A percentile compares a stretch with the other conserved stretches of the same genome.
phyloP scores from a whole-genome alignment of 30 jellyfish, hydroid and myxozoan genomes.

The Sanderia malayensis region DNA sequence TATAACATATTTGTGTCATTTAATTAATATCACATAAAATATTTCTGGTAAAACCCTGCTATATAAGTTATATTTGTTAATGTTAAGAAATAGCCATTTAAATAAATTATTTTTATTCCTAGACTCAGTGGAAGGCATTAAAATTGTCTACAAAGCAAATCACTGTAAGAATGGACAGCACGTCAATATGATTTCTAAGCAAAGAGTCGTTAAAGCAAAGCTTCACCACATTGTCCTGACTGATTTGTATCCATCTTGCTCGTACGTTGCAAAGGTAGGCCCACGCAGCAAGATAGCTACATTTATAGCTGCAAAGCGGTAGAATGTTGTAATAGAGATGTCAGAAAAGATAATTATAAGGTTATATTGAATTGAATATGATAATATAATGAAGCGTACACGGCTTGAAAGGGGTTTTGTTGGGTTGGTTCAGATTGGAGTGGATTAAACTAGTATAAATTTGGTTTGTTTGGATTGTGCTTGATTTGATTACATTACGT shows the following conservation, averaged over 20 bases:
- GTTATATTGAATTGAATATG: too few species aligned
- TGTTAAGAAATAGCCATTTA: not conserved
- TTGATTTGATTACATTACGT: not conserved
- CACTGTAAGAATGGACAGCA: slow-evolving; percentile 13
- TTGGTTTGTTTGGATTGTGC: not conserved
- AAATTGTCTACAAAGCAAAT: slow-evolving; percentile 14
- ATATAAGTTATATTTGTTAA: too few species aligned
- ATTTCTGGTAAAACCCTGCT: not conserved
- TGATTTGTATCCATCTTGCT: slow-evolving; percentile 49
- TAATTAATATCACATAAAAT: too few species aligned
- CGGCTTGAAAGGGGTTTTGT: too few species aligned
- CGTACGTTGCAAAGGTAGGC: slow-evolving; percentile 29
- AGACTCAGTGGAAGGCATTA: slow-evolving; percentile 38
- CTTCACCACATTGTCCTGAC: not conserved
- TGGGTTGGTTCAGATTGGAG: not conserved
- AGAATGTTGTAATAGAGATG: too few species aligned
- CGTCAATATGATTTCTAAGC: not conserved
- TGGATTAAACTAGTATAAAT: not conserved
- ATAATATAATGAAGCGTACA: too few species aligned
- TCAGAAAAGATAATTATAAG: too few species aligned
- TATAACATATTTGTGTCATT: too few species aligned
- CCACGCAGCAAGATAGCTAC: too few species aligned
- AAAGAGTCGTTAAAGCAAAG: slow-evolving; percentile 4
- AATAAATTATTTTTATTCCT: not conserved
- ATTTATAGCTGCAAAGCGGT: too few species aligned